phyloP scores from a whole-genome alignment of 2,113 vertebrate species.

The Cavia porcellus region DNA sequence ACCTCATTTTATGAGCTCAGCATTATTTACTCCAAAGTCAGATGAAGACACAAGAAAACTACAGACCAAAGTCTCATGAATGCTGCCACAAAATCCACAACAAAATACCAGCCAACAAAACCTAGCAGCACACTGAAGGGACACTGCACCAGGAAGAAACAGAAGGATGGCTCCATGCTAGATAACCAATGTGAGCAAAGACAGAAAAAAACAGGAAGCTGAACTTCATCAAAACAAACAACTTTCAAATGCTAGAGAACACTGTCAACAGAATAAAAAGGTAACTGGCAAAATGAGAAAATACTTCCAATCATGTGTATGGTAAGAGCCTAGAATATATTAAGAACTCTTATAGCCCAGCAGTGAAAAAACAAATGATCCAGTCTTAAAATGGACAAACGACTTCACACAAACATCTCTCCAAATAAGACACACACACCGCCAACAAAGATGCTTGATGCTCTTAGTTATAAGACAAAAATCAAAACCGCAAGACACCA shows the following conservation, averaged over 20 bases:
- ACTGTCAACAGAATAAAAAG: conserved; percentile 36
- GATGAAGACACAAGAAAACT: neutral
- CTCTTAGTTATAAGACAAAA: neutral
- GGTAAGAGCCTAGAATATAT: neutral
- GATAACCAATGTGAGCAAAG: neutral
- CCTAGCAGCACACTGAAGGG: neutral
- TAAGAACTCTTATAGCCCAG: neutral
- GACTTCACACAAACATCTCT: neutral
- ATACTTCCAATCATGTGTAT: neutral
- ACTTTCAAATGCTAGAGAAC: neutral
- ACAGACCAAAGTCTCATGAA: neutral
- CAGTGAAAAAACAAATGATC: neutral
- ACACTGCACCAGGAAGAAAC: neutral
- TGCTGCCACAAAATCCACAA: neutral
- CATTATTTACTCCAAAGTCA: neutral
- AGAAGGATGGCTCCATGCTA: neutral
- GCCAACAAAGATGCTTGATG: neutral
- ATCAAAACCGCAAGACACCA: neutral
- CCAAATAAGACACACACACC: neutral
- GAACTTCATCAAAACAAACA: conserved; percentile 2
- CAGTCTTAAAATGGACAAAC: neutral
- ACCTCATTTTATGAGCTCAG: neutral
- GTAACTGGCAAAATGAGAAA: neutral
- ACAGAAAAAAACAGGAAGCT: neutral
- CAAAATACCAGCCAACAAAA: neutral